Conservation (phyloP, 2,113 vertebrate species). For the Sceloporus tristichus region DNA sequence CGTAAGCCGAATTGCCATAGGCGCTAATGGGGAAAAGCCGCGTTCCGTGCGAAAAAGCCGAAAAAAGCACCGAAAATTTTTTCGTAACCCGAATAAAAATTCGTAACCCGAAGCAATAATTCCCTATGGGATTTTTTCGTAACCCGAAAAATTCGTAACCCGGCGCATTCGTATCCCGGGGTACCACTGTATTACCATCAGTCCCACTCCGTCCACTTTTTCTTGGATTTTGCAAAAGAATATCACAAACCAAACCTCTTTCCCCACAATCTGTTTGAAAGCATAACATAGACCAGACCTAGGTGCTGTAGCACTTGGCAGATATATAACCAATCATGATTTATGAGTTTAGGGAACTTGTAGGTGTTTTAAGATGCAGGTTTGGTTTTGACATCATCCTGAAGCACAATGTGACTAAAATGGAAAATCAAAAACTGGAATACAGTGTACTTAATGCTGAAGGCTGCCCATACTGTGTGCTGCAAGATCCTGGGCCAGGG, state of each 20-base stretch:
- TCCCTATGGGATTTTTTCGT: no score
- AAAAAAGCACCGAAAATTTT: no score
- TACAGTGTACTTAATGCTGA: not conserved
- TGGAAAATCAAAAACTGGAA: not conserved
- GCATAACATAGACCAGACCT: constrained; percentile 7
- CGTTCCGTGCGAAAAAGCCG: no score
- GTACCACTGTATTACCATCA: not conserved
- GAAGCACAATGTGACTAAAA: not conserved
- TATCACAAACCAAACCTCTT: not conserved
- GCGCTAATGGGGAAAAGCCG: no score
- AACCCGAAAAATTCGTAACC: no score
- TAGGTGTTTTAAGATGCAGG: not conserved
- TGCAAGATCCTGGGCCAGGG: not conserved
- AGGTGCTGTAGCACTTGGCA: not conserved
- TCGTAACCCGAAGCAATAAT: no score
- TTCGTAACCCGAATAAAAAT: no score
- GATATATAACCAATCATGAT: not conserved
- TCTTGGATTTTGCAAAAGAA: not conserved
- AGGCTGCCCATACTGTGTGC: no score
- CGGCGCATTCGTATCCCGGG: no score
- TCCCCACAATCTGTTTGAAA: not conserved
- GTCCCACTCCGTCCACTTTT: not conserved
- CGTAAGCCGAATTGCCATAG: no score
- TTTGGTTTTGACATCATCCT: not conserved
- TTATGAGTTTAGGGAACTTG: not conserved